These are phyloP conservation scores for Himalopsyche tibetana DNA, from an alignment of 2,888 invertebrate species.

Conservation along the genomic window DNA sequence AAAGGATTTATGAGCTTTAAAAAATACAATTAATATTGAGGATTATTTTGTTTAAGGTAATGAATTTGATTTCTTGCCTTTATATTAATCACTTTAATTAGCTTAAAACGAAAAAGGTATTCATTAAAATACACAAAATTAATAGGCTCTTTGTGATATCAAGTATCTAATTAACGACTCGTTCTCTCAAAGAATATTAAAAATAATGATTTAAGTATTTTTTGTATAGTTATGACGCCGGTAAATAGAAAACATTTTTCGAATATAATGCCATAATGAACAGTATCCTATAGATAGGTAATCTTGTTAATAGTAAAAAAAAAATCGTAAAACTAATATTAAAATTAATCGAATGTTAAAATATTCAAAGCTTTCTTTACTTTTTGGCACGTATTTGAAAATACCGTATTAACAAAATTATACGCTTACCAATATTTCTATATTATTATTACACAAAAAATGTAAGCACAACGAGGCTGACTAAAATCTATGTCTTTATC, in stretches of 20 bases:
- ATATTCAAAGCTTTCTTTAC: not conserved
- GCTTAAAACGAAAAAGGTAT: not conserved
- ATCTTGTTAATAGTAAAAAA: too few species aligned
- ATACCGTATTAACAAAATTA: not conserved
- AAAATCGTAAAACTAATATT: too few species aligned
- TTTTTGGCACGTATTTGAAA: not conserved
- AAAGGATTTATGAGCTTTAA: too few species aligned
- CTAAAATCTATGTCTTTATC: too few species aligned
- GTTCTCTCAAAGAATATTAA: not conserved
- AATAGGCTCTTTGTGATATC: not conserved
- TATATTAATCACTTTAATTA: not conserved
- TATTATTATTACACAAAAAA: too few species aligned
- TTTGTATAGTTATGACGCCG: not conserved
- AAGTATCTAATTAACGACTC: constrained; percentile 5
- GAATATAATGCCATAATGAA: not conserved
- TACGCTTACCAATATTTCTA: not conserved
- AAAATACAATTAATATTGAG: too few species aligned
- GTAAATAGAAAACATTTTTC: not conserved
- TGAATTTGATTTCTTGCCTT: not conserved
- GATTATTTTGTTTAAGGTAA: too few species aligned
- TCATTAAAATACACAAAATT: constrained; percentile 17
- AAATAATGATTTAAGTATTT: constrained; percentile 12
- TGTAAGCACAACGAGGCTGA: too few species aligned
- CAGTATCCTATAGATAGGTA: too few species aligned
- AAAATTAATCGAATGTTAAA: not conserved